Conservation (phyloP, 2,113 vertebrate genomes). For the Muntiacus reevesi region DNA sequence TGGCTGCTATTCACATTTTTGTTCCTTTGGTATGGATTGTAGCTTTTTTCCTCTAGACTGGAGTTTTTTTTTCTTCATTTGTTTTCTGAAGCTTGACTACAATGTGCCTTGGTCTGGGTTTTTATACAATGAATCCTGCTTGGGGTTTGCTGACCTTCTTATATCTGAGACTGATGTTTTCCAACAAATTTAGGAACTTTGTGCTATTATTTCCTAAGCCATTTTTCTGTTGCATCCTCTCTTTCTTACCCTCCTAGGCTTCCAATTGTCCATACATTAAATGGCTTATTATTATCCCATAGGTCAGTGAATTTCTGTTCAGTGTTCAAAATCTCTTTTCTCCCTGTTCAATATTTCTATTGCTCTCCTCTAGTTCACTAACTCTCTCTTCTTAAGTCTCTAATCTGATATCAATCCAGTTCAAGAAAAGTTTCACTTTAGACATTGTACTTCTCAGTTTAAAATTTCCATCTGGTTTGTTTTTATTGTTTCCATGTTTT, state of each 20-base stretch:
- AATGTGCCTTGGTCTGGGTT: background rate
- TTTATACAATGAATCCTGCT: background rate
- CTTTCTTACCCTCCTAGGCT: background rate
- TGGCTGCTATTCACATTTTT: background rate
- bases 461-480: constrained; percentile 3
- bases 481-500: background rate
- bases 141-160: background rate
- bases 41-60: background rate
- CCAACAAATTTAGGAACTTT: background rate
- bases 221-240: background rate
- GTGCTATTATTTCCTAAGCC: background rate
- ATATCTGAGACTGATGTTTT: background rate
- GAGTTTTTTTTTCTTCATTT: background rate
- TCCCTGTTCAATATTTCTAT: background rate
- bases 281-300: background rate
- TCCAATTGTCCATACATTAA: background rate
- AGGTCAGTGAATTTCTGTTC: background rate
- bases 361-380: background rate
- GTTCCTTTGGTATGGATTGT: background rate
- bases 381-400: background rate
- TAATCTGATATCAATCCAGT: background rate
- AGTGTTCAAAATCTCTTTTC: background rate
- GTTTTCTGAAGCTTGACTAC: background rate
- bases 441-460: background rate
- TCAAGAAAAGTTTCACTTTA: constrained; percentile 17